Evolutionary conservation across 2,113 vertebrate genomes (phyloP).

Genomic region (Collichthys lucidus): DNA sequence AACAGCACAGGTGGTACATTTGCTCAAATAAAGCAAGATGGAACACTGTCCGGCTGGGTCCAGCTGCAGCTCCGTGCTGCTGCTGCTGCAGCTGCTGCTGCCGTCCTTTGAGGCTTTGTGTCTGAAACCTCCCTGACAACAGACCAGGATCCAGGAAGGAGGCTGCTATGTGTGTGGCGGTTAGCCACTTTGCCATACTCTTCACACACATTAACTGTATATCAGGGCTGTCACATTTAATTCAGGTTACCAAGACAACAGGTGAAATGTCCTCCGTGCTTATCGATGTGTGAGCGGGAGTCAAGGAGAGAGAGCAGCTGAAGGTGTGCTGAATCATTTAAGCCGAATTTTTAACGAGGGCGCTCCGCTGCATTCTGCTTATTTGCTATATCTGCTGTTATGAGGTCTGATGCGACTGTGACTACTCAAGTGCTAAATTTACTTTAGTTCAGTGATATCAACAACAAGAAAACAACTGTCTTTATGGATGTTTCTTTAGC

Average conservation of each 20-base stretch:
- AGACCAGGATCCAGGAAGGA: not conserved
- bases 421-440: not conserved
- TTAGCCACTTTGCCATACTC: conserved; percentile 10
- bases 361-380: not conserved
- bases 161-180: not conserved
- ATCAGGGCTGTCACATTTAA: conserved; percentile 28
- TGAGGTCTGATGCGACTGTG: not conserved
- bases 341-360: conserved; percentile 1
- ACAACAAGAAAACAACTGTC: not conserved
- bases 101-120: not conserved
- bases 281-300: not conserved
- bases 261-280: conserved; percentile 22
- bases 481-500: not conserved
- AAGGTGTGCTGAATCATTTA: not conserved
- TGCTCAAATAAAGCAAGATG: too few species aligned
- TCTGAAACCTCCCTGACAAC: too few species aligned
- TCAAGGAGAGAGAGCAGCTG: not conserved
- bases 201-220: conserved; percentile 42
- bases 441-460: not conserved
- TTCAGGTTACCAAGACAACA: conserved; percentile 32
- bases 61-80: not conserved
- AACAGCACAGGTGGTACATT: too few species aligned
- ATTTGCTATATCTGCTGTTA: not conserved
- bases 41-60: not conserved
- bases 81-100: too few species aligned